A percentile compares a stretch with the other conserved stretches of the same genome.
These are phyloP conservation scores for Danio rerio DNA, from an alignment of 2,113 vertebrate species.

Conservation along the genomic window DNA sequence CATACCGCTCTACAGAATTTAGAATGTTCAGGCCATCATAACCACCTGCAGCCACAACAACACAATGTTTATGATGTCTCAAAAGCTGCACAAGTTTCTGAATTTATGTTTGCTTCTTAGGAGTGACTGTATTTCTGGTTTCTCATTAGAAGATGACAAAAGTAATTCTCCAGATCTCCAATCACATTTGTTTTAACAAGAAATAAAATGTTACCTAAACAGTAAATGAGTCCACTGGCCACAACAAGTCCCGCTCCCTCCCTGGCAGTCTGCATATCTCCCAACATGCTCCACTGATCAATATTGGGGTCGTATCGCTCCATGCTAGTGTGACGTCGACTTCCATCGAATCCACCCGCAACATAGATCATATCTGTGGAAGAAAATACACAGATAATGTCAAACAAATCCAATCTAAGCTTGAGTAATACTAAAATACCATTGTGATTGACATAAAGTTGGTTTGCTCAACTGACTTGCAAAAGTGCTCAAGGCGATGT, in stretches of 20 bases:
- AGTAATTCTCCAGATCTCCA: background rate
- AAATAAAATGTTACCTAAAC: conserved; percentile 80
- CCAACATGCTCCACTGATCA: conserved; percentile 99
- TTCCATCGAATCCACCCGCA: conserved; percentile 95
- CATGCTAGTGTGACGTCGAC: conserved; percentile 97
- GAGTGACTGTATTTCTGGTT: background rate
- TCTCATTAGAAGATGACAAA: background rate
- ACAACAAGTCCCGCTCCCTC: conserved; percentile 96
- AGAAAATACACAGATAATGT: too few species aligned
- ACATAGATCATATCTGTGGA: conserved; percentile 96
- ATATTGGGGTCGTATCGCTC: conserved; percentile 98
- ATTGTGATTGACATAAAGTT: background rate
- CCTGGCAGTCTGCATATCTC: conserved; percentile 98
- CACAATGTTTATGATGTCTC: background rate
- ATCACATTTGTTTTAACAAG: background rate
- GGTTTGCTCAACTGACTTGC: background rate
- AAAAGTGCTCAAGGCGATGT: background rate
- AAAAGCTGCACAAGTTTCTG: background rate
- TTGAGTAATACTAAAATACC: background rate
- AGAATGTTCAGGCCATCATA: conserved; percentile 97
- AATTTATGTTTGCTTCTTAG: background rate
- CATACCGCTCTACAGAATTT: conserved; percentile 96
- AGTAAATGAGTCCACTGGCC: conserved; percentile 95
- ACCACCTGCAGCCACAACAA: conserved; percentile 80
- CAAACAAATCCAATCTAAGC: background rate